phyloP scores from a whole-genome alignment of 1,140 invertebrate species.

The Luehdorfia chinensis region DNA sequence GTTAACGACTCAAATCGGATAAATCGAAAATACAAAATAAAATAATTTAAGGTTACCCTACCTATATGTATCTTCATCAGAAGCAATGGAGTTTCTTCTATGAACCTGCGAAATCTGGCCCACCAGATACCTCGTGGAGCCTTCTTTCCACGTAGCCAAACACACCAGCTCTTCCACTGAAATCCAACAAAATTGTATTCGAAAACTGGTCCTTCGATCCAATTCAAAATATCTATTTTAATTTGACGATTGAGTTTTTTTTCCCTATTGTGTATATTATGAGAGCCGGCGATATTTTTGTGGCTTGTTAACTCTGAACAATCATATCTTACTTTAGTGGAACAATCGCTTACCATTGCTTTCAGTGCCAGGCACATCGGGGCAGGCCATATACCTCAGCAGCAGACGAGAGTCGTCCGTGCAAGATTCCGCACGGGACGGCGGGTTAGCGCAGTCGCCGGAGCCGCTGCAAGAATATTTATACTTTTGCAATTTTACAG shows the following conservation, averaged over 20 bases:
- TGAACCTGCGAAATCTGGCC: slow-evolving; percentile 81
- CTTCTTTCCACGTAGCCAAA: slow-evolving; percentile 92
- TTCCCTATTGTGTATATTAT: too few species aligned
- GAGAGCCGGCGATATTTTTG: neutral
- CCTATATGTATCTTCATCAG: slow-evolving; percentile 79
- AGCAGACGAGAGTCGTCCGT: slow-evolving; percentile 91
- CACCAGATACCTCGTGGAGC: slow-evolving; percentile 90
- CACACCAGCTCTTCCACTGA: slow-evolving; percentile 92
- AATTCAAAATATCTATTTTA: neutral
- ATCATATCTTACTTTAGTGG: too few species aligned
- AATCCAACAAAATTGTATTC: too few species aligned
- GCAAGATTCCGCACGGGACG: slow-evolving; percentile 92
- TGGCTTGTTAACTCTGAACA: neutral
- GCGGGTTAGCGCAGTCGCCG: slow-evolving; percentile 89
- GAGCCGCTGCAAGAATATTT: slow-evolving; percentile 80
- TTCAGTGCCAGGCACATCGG: slow-evolving; percentile 90
- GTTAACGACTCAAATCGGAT: too few species aligned
- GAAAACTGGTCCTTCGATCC: neutral
- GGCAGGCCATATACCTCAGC: slow-evolving; percentile 94
- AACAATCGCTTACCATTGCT: slow-evolving; percentile 88
- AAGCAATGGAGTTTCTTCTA: slow-evolving; percentile 75
- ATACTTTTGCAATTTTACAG: too few species aligned
- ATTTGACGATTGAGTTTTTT: neutral
- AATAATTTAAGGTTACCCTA: too few species aligned
- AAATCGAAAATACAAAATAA: too few species aligned